Percentiles rank a stretch among this genome's conserved stretches.
These are phyloP conservation scores for Scrobipalpa costella DNA, from an alignment of 2,888 invertebrate genomes.

Conservation along the genomic window DNA sequence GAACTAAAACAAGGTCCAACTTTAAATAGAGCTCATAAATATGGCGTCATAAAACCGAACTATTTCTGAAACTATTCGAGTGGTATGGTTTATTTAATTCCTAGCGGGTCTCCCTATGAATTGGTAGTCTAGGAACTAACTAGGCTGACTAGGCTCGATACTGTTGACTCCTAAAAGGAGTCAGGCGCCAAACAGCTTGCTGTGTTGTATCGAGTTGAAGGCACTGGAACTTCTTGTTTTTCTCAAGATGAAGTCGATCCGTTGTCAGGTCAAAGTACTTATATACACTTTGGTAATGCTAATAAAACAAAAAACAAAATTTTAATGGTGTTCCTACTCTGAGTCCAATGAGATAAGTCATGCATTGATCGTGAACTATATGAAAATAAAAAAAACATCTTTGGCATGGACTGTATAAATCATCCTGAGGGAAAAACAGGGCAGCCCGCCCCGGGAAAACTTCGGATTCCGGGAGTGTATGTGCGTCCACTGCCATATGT, in stretches of 20 bases:
- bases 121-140: too few species aligned
- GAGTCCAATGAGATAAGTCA: background rate
- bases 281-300: too few species aligned
- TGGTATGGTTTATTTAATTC: background rate
- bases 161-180: too few species aligned
- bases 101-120: too few species aligned
- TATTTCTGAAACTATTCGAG: constrained; percentile 37
- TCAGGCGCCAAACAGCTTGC: too few species aligned
- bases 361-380: background rate
- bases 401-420: constrained; percentile 45
- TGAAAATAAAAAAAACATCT: constrained; percentile 30
- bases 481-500: constrained; percentile 66
- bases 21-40: constrained; percentile 64
- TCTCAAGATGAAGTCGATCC: too few species aligned
- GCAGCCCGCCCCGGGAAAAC: constrained; percentile 44
- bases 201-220: too few species aligned
- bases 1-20: constrained; percentile 41
- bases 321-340: too few species aligned
- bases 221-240: too few species aligned
- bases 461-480: constrained; percentile 65
- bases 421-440: constrained; percentile 40
- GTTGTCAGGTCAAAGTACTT: too few species aligned
- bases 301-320: too few species aligned
- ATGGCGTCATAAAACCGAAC: constrained; percentile 58
- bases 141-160: too few species aligned